These are phyloP conservation scores for Ricordea florida DNA, from an alignment of 92 coral and sea anemone genomes.

Conservation along the genomic window DNA sequence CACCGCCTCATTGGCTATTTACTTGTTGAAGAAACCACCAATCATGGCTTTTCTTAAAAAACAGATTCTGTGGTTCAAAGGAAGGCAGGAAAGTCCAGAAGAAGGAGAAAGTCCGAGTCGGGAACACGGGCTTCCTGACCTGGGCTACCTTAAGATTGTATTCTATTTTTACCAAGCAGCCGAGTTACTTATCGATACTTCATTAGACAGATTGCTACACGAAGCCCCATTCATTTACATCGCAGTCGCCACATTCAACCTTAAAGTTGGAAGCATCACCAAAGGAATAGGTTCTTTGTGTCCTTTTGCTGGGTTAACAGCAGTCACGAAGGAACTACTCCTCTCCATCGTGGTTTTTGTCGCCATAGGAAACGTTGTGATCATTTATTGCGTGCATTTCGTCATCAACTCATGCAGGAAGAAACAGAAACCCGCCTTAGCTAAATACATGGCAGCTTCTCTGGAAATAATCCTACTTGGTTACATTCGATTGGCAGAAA, in stretches of 20 bases:
- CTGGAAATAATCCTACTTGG: slow-evolving; percentile 66
- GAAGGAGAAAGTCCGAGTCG: background rate
- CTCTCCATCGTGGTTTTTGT: slow-evolving; percentile 47
- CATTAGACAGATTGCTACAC: slow-evolving; percentile 2
- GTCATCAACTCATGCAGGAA: slow-evolving; percentile 17
- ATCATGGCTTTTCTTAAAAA: background rate
- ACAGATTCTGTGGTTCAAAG: slow-evolving; percentile 42
- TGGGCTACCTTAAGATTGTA: slow-evolving; percentile 36
- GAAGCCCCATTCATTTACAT: background rate
- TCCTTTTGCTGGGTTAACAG: slow-evolving; percentile 68
- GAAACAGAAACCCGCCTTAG: slow-evolving; percentile 3
- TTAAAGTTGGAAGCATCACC: background rate
- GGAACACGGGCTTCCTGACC: background rate
- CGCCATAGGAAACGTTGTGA: slow-evolving; percentile 24
- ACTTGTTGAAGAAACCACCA: slow-evolving; percentile 40
- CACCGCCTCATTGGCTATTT: slow-evolving; percentile 21
- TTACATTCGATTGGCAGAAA: slow-evolving; percentile 49
- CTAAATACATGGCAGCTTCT: slow-evolving; percentile 41
- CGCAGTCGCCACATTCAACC: slow-evolving; percentile 30
- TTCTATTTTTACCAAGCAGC: slow-evolving; percentile 66
- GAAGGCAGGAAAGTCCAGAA: background rate
- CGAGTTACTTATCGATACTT: background rate
- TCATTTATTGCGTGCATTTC: slow-evolving; percentile 36
- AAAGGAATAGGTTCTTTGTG: slow-evolving; percentile 40
- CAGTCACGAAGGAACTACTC: slow-evolving; percentile 61